These are phyloP conservation scores for Phymorhynchus buccinoides DNA, from an alignment of 1,140 invertebrate genomes.

Conservation along the genomic window DNA sequence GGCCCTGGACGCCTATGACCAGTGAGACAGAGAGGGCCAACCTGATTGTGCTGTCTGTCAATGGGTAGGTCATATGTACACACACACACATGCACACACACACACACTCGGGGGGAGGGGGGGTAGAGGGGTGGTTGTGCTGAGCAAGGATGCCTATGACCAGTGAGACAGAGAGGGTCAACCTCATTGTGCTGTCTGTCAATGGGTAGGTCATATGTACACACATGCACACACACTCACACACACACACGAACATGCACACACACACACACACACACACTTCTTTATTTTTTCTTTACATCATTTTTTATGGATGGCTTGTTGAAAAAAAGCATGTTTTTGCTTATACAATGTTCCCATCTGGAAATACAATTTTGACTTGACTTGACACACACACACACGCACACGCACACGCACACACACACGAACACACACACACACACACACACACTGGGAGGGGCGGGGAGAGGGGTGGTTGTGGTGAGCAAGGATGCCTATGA, in stretches of 20 bases:
- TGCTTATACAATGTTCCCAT: neutral
- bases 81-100: neutral
- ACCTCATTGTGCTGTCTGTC: neutral
- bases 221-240: neutral
- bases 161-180: too few relatives aligned
- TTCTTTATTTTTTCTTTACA: too few relatives aligned
- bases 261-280: neutral
- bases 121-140: too few relatives aligned
- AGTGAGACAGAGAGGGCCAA: conserved; percentile 87
- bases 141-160: too few relatives aligned
- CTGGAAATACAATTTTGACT: too few relatives aligned
- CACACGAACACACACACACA: neutral
- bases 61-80: conserved; percentile 59
- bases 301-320: too few relatives aligned
- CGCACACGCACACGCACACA: neutral
- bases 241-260: neutral
- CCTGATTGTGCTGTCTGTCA: conserved; percentile 81
- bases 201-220: neutral
- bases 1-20: conserved; percentile 86
- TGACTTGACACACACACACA: neutral
- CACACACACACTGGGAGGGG: neutral
- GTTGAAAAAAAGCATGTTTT: too few relatives aligned
- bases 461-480: too few relatives aligned
- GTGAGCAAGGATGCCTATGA: conserved; percentile 86
- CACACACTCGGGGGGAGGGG: neutral